Evolutionary conservation across 2,797 vertebrate genomes (phyloP).

Genomic region (Chaetodon trifasciatus): DNA sequence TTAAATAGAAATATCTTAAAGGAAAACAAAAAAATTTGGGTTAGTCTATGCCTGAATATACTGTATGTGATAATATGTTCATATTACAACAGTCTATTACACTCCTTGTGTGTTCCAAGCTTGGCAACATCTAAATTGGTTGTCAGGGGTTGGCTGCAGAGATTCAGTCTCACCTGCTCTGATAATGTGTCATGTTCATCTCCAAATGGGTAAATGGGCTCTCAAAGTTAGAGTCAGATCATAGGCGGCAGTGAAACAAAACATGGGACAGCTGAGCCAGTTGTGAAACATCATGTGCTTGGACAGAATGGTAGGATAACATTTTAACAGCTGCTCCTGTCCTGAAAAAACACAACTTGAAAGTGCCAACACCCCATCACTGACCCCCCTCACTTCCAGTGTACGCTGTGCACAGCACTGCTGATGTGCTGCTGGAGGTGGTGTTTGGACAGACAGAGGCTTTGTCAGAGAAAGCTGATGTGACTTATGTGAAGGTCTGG

Average conservation of each 20-base stretch:
- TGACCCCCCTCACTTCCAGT: constrained; percentile 11
- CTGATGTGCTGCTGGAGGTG: constrained; percentile 4
- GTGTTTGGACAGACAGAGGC: background rate
- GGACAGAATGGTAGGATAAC: constrained; percentile 75
- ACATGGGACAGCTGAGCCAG: constrained; percentile 72
- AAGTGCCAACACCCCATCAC: constrained; percentile 64
- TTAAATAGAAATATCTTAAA: background rate
- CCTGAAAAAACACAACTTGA: constrained; percentile 67
- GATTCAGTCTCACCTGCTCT: constrained; percentile 2
- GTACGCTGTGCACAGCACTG: constrained; percentile 25
- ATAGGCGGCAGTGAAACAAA: constrained; percentile 48
- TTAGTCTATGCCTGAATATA: background rate
- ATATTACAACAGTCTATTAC: background rate
- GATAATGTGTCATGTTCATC: constrained; percentile 24
- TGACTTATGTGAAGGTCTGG: constrained; percentile 43
- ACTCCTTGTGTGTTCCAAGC: background rate
- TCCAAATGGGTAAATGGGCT: constrained; percentile 25
- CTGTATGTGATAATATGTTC: background rate
- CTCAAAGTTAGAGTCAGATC: constrained; percentile 42
- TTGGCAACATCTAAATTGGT: background rate
- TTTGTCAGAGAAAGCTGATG: constrained; percentile 41
- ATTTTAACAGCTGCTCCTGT: constrained; percentile 84
- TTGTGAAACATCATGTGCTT: constrained; percentile 64
- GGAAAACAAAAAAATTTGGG: background rate
- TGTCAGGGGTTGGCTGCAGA: background rate